Conservation (phyloP, 2,113 vertebrate genomes). For the Rattus rattus region DNA sequence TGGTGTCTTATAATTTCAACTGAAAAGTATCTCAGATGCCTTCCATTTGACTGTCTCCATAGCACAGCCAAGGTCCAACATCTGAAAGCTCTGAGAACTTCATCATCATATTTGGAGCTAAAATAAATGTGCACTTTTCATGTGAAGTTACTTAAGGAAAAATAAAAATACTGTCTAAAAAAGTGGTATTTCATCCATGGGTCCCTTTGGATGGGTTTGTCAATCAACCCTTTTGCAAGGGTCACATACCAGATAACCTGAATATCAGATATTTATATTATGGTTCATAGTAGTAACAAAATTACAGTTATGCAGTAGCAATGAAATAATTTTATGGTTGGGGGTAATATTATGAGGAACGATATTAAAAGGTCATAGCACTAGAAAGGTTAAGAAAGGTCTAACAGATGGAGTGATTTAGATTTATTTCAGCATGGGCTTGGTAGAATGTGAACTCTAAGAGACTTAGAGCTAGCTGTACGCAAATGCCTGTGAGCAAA, state of each 20-base stretch:
- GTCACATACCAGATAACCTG: background rate
- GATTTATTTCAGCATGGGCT: background rate
- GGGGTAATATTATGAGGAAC: background rate
- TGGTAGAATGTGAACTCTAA: background rate
- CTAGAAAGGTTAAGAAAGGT: background rate
- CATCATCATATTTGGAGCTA: background rate
- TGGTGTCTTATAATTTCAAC: background rate
- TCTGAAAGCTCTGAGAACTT: background rate
- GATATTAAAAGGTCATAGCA: background rate
- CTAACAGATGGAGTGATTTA: background rate
- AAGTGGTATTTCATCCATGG: background rate
- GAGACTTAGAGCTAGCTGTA: background rate
- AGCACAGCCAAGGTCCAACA: background rate
- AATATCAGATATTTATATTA: background rate
- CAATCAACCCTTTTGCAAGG: background rate
- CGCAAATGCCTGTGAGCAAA: background rate
- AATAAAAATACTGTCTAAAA: background rate
- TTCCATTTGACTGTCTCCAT: background rate
- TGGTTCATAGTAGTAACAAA: background rate
- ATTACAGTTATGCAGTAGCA: background rate
- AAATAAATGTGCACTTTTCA: conserved; percentile 12
- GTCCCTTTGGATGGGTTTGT: background rate
- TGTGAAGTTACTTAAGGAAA: conserved; percentile 40
- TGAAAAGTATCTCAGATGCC: background rate
- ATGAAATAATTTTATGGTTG: background rate